These are phyloP conservation scores for Sceloporus undulatus DNA, from an alignment of 2,113 vertebrate genomes.

Conservation along the genomic window DNA sequence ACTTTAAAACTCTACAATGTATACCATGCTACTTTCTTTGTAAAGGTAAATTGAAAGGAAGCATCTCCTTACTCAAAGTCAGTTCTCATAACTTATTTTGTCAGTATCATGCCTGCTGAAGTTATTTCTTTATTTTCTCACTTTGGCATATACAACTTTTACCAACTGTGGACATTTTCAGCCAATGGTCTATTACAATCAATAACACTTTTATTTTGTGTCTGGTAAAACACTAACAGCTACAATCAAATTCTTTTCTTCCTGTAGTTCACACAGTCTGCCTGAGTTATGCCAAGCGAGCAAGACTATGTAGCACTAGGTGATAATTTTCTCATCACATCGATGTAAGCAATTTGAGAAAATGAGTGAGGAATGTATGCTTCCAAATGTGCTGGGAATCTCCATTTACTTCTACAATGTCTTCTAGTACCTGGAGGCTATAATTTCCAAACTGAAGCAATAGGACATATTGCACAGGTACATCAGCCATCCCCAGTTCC, in stretches of 20 bases:
- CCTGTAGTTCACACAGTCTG: conserved; percentile 81
- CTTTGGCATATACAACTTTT: not conserved
- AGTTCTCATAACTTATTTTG: conserved; percentile 8
- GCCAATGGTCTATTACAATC: conserved; percentile 18
- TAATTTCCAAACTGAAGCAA: conserved; percentile 68
- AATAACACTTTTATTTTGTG: conserved; percentile 76
- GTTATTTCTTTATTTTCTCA: conserved; percentile 16
- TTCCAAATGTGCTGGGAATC: conserved; percentile 89
- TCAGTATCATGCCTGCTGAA: not conserved
- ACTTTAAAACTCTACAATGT: not conserved
- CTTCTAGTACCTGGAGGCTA: conserved; percentile 93
- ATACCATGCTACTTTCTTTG: not conserved
- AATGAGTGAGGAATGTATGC: conserved; percentile 79
- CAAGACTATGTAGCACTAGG: conserved; percentile 89
- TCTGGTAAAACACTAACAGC: conserved; percentile 82
- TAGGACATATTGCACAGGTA: not conserved
- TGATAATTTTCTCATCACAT: conserved; percentile 84
- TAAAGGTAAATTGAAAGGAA: not conserved
- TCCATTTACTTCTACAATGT: conserved; percentile 89
- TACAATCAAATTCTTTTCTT: conserved; percentile 79
- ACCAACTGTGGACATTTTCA: not conserved
- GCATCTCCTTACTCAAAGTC: not conserved
- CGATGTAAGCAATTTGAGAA: conserved; percentile 84
- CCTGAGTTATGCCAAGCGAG: conserved; percentile 86
- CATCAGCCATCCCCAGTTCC: not conserved